These are phyloP conservation scores for Glaucopsyche alexis DNA, from an alignment of 2,888 invertebrate species.

Conservation along the genomic window DNA sequence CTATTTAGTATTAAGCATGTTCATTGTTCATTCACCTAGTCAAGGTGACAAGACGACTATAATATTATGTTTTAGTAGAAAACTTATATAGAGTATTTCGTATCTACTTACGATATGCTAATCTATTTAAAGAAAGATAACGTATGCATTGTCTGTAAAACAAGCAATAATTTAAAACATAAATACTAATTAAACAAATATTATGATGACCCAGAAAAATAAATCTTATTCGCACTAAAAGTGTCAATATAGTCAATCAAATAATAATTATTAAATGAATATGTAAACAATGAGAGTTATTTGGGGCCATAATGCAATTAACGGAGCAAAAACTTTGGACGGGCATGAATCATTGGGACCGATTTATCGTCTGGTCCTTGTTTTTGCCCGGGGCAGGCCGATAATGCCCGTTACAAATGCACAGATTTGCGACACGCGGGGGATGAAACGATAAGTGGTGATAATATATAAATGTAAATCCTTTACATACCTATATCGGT, in stretches of 20 bases:
- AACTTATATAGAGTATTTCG: no score
- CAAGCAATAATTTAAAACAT: no score
- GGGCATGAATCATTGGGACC: conserved; percentile 75
- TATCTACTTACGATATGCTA: no score
- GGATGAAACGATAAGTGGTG: conserved; percentile 33
- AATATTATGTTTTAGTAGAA: no score
- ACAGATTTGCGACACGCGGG: conserved; percentile 59
- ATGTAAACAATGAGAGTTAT: conserved; percentile 15
- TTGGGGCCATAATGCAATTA: conserved; percentile 55
- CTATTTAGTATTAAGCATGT: no score
- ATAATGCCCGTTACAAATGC: conserved; percentile 66
- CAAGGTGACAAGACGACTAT: no score
- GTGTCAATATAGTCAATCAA: not conserved
- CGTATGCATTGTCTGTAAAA: no score
- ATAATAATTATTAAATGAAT: conserved; percentile 10
- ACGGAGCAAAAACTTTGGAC: conserved; percentile 70
- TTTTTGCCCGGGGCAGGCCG: conserved; percentile 66
- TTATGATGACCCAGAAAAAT: not conserved
- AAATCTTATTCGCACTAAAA: not conserved
- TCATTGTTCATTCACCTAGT: no score
- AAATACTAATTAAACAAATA: not conserved
- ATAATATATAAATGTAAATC: conserved; percentile 30
- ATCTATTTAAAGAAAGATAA: no score
- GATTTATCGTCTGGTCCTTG: conserved; percentile 65
- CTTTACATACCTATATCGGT: not conserved